These are phyloP conservation scores for Salvelinus alpinus DNA, from an alignment of 2,113 vertebrate genomes.

Conservation along the genomic window DNA sequence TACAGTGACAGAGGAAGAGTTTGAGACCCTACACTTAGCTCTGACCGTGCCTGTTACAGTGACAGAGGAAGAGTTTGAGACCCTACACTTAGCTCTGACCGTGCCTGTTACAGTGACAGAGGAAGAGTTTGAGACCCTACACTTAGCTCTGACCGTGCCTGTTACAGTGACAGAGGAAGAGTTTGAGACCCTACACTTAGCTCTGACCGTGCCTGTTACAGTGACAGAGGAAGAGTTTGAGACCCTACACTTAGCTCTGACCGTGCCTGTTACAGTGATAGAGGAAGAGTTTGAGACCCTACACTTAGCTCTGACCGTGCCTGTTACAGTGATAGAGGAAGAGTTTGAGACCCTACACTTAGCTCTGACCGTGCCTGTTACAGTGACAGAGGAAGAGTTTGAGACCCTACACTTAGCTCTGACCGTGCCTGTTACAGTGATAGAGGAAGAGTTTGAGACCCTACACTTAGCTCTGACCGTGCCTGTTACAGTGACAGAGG, in stretches of 20 bases:
- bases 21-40: constrained; percentile 55
- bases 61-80: constrained; percentile 46
- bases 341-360: constrained; percentile 56
- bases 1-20: constrained; percentile 39
- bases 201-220: constrained; percentile 49
- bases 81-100: constrained; percentile 55
- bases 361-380: constrained; percentile 47
- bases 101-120: constrained; percentile 32
- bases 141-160: constrained; percentile 42
- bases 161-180: constrained; percentile 42
- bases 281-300: constrained; percentile 50
- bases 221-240: constrained; percentile 39
- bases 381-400: constrained; percentile 36
- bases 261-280: constrained; percentile 39
- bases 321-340: constrained; percentile 34
- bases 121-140: constrained; percentile 54
- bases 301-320: constrained; percentile 48
- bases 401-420: constrained; percentile 58
- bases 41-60: constrained; percentile 47
- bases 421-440: constrained; percentile 42
- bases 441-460: constrained; percentile 47
- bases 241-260: constrained; percentile 56
- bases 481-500: constrained; percentile 33
- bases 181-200: constrained; percentile 54
- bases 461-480: constrained; percentile 52